These are phyloP conservation scores for Ichneumon xanthorius DNA, from an alignment of 2,888 invertebrate genomes.

Conservation along the genomic window DNA sequence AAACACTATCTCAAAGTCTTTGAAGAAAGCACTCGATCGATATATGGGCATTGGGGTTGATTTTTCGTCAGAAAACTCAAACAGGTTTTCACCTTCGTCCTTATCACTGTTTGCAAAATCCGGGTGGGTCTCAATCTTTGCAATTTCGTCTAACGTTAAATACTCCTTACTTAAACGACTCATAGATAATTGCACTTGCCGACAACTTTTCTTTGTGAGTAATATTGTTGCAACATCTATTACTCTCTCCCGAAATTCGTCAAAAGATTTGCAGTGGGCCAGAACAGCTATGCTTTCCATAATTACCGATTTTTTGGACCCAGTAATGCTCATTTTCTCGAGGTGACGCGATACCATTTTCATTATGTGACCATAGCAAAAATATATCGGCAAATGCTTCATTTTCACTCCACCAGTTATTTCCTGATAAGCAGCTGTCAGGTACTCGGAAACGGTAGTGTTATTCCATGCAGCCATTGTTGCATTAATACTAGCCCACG, in stretches of 20 bases:
- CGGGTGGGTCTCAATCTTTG: neutral
- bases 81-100: conserved; percentile 5
- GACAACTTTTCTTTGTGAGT: conserved; percentile 20
- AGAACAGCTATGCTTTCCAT: conserved; percentile 45
- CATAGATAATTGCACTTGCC: conserved; percentile 5
- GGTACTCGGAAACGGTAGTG: conserved; percentile 33
- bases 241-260: conserved; percentile 18
- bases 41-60: conserved; percentile 4
- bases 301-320: neutral
- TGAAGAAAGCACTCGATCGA: conserved; percentile 25
- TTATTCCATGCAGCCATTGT: conserved; percentile 44
- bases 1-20: conserved; percentile 6
- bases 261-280: conserved; percentile 20
- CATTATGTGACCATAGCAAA: conserved; percentile 49
- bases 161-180: conserved; percentile 1
- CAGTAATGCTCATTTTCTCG: conserved; percentile 29
- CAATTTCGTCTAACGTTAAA: neutral
- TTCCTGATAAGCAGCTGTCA: conserved; percentile 27
- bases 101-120: neutral
- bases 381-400: conserved; percentile 22
- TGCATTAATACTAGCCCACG: conserved; percentile 38
- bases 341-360: conserved; percentile 43
- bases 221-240: conserved; percentile 41
- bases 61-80: neutral
- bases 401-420: conserved; percentile 20